A percentile compares a stretch with the other conserved stretches of the same genome.
Conservation (phyloP, 1,140 invertebrate genomes). For the Lepidurus apus region DNA sequence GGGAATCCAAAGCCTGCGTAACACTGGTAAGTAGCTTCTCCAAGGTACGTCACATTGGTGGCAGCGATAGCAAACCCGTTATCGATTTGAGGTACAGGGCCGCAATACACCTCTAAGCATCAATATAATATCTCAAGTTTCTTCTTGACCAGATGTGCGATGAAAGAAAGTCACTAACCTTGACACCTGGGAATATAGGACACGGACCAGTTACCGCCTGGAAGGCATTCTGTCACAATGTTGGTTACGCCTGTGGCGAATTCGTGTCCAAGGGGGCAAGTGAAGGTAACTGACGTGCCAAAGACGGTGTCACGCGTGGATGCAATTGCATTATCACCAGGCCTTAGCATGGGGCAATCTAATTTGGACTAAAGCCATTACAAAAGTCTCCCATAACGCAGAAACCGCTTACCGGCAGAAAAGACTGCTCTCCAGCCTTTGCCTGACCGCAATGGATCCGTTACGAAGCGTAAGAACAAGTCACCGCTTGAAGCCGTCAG, state of each 20-base stretch:
- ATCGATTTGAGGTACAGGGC: constrained; percentile 93
- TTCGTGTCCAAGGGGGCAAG: constrained; percentile 88
- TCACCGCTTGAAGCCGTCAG: constrained; percentile 87
- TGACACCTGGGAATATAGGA: constrained; percentile 91
- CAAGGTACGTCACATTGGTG: constrained; percentile 88
- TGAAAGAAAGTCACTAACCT: constrained; percentile 49
- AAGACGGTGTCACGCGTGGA: constrained; percentile 88
- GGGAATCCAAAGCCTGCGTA: constrained; percentile 93
- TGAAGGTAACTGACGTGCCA: constrained; percentile 81
- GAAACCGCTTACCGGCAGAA: constrained; percentile 61
- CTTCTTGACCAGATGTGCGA: neutral
- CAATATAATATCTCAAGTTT: neutral
- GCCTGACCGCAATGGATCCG: constrained; percentile 77
- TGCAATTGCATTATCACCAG: constrained; percentile 77
- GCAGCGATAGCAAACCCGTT: constrained; percentile 94
- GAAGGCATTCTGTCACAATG: constrained; percentile 76
- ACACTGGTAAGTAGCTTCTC: constrained; percentile 89
- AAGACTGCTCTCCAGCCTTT: constrained; percentile 84
- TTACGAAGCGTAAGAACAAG: constrained; percentile 79
- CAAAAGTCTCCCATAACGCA: neutral
- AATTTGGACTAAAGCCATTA: constrained; percentile 45
- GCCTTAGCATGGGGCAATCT: constrained; percentile 78
- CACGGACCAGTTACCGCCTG: constrained; percentile 87
- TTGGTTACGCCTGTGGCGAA: constrained; percentile 82
- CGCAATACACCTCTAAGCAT: constrained; percentile 83